phyloP scores from a whole-genome alignment of 2,797 vertebrate genomes.

The Chrosomus eos region DNA sequence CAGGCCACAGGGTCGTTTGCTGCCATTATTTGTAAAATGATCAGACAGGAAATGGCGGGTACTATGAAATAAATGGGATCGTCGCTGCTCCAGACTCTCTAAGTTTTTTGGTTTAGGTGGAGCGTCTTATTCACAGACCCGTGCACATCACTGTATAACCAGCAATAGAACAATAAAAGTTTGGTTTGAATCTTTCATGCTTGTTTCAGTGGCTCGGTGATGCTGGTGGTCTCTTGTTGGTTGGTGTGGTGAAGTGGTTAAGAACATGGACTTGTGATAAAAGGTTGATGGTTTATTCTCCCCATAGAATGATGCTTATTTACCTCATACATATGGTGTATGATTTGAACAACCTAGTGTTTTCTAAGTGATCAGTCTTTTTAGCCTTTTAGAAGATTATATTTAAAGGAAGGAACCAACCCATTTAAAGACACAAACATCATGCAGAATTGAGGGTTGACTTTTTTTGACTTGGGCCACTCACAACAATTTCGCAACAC shows the following conservation, averaged over 20 bases:
- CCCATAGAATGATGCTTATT: not conserved
- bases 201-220: no score
- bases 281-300: not conserved
- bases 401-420: not conserved
- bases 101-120: not conserved
- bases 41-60: slow-evolving; percentile 65
- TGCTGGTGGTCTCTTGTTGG: not conserved
- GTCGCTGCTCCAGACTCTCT: slow-evolving; percentile 17
- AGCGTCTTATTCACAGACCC: not conserved
- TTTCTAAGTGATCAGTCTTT: not conserved
- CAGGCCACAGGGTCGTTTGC: slow-evolving; percentile 58
- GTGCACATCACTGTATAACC: not conserved
- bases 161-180: not conserved
- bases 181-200: not conserved
- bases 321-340: not conserved
- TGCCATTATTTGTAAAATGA: slow-evolving; percentile 74
- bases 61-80: slow-evolving; percentile 59
- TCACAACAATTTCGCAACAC: not conserved
- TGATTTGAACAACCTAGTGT: not conserved
- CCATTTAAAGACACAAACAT: not conserved
- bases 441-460: not conserved
- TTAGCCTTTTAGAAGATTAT: no score
- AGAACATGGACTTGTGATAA: not conserved
- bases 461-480: not conserved
- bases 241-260: not conserved